Evolutionary conservation across 2,113 vertebrate species (phyloP).

Genomic region (Serilophus lunatus): DNA sequence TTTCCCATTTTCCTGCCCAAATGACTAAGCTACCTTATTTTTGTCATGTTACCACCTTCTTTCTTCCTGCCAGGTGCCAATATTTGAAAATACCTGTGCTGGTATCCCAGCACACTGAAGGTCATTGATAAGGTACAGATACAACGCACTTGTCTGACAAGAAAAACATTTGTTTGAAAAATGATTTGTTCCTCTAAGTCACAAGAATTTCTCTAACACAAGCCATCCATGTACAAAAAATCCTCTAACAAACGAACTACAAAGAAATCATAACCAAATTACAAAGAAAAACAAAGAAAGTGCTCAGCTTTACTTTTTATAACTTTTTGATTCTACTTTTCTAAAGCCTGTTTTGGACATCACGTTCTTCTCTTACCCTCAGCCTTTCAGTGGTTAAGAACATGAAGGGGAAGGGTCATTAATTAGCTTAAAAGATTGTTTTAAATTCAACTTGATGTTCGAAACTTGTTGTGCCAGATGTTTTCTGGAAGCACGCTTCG

Average conservation of each 20-base stretch:
- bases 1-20: background rate
- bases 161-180: background rate
- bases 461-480: background rate
- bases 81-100: background rate
- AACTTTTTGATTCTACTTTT: background rate
- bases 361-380: background rate
- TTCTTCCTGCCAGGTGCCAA: background rate
- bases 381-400: background rate
- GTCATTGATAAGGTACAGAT: background rate
- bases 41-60: background rate
- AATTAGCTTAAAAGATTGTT: background rate
- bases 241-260: background rate
- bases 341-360: background rate
- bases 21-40: background rate
- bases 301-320: background rate
- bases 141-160: background rate
- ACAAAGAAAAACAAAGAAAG: background rate
- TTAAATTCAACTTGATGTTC: background rate
- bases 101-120: background rate
- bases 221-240: background rate
- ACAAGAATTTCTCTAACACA: background rate
- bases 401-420: background rate
- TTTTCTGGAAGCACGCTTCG: background rate
- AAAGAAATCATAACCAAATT: background rate
- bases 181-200: background rate